Percentiles rank a stretch among this genome's conserved stretches.
Evolutionary conservation across 2,113 vertebrate species (phyloP).

Genomic region (Coracopsis vasa): DNA sequence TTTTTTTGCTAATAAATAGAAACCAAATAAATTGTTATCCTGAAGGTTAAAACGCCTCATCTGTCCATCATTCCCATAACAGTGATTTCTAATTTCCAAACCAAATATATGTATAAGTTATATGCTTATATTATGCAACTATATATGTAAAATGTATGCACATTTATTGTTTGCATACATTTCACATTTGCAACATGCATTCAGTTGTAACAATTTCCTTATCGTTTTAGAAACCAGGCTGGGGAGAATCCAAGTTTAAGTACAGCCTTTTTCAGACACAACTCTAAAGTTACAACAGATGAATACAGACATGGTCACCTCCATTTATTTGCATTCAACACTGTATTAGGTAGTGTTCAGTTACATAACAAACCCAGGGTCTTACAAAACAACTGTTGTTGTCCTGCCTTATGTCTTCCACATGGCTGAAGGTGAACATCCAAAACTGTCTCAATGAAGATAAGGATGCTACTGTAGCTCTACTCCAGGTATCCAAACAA

Average conservation of each 20-base stretch:
- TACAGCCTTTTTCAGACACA: background rate
- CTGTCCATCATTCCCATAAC: background rate
- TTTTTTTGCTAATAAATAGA: background rate
- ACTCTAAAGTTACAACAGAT: background rate
- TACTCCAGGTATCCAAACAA: background rate
- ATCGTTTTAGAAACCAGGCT: background rate
- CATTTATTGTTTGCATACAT: background rate
- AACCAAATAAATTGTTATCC: background rate
- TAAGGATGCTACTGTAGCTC: background rate
- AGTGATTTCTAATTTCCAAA: background rate
- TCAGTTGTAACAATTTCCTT: background rate
- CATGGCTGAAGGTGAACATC: fast-evolving
- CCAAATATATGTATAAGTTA: background rate
- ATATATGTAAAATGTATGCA: background rate
- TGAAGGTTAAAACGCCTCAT: background rate
- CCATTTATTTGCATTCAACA: background rate
- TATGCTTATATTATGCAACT: too few species aligned
- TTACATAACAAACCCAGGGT: background rate
- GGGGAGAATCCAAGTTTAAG: background rate
- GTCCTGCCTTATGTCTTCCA: background rate
- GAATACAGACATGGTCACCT: background rate
- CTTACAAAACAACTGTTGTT: background rate
- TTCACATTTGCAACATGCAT: background rate
- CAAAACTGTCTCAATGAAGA: background rate
- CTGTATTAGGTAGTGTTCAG: background rate